Base-by-base conservation (phyloP, 2,888 invertebrate species). In the Trypoxylon attenuatum region DNA sequence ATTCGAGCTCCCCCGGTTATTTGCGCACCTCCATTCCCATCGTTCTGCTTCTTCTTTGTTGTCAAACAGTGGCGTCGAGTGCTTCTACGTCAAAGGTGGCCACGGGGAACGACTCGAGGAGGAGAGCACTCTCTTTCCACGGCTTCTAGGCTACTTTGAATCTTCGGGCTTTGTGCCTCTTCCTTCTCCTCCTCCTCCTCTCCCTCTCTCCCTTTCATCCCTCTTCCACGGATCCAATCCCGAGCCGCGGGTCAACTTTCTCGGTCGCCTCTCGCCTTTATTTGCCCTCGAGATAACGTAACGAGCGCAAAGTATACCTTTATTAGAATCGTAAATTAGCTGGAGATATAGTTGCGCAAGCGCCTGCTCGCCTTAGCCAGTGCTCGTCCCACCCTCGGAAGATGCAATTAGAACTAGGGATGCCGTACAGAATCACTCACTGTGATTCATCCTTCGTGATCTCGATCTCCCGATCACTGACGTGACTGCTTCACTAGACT, bases 101-200 rank as follows among this genome's bases (percentile, higher is more conserved):
- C 33, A 13, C 33, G 13, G 33, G n/a, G n/a, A n/a, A n/a, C n/a
- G n/a, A n/a, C 13, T 33, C 33, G 4, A 33, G 33, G 33, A 33
- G 33, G 13, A 33, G 33, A 33, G 33, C 10, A 25, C 25, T 46
- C 56, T 49, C 23, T 52, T 51, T 33, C 33, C 33, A 33, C 10
- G 33, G 33, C 13, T 13, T 13, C 10, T 33, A 33, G 38, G 13
- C 33, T 33, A 33, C 33, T 33, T 33, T 10, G 33, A 33, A 33
- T 33, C 13, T 19, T 21, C 27, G 16, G 8, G 25, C 27, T 27
- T 18, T 25, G 15, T n/a, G n/a, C 25, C 15, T 15, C 41, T 3
- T 19, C 19, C 5, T 27, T 27, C 10, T 19, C 19, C 15, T 6
- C 3, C 15, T 21, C 18, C 4, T 42, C 42, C 10, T 21, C 10